phyloP scores from a whole-genome alignment of 2,113 vertebrate genomes.

The Rattus rattus region DNA sequence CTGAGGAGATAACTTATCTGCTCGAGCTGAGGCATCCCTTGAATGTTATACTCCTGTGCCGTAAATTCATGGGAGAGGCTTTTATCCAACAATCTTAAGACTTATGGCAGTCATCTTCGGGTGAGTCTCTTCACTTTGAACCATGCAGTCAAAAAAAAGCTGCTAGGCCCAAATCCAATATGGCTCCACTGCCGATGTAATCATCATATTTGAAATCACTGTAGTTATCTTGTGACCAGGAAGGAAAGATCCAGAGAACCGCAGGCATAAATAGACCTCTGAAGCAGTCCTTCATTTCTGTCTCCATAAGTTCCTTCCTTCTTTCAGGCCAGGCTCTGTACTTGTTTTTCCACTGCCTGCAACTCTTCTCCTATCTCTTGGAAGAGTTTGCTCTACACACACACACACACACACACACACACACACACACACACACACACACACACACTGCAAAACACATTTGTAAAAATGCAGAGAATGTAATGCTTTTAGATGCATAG shows the following conservation, averaged over 20 bases:
- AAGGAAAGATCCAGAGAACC: conserved; percentile 19
- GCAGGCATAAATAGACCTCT: not conserved
- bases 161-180: too few species aligned
- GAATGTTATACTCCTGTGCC: too few species aligned
- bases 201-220: not conserved
- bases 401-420: too few species aligned
- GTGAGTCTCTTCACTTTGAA: too few species aligned
- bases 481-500: not conserved
- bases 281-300: not conserved
- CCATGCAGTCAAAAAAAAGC: too few species aligned
- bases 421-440: too few species aligned
- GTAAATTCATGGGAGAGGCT: too few species aligned
- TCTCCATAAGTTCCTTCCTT: not conserved
- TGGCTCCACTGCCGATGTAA: not conserved
- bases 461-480: not conserved
- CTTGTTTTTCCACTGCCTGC: not conserved
- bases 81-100: too few species aligned
- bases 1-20: too few species aligned
- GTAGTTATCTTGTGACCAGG: not conserved
- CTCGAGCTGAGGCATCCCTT: too few species aligned
- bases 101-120: too few species aligned
- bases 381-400: not conserved
- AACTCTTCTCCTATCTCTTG: not conserved
- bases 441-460: too few species aligned
- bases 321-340: not conserved